Conservation (phyloP, 2,888 invertebrate species). For the Epirrhoe alternata region DNA sequence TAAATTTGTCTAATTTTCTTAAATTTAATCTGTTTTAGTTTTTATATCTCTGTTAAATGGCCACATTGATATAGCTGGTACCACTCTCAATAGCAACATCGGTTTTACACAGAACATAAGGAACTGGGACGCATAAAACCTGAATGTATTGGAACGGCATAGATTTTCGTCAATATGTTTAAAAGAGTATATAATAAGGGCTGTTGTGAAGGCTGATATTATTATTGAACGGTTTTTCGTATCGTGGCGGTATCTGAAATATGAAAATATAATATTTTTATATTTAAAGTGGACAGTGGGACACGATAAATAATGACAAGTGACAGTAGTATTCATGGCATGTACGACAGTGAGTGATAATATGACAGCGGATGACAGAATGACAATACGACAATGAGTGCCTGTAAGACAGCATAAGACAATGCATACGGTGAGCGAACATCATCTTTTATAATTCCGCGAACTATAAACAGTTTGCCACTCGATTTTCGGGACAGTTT, state of each 20-base stretch:
- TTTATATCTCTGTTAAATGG: constrained; percentile 49
- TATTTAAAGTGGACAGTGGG: no score
- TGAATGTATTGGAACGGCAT: constrained; percentile 46
- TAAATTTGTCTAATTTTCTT: no score
- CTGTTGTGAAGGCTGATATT: constrained; percentile 55
- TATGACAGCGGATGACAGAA: neutral
- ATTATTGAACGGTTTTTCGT: constrained; percentile 64
- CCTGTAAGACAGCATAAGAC: no score
- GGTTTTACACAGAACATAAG: constrained; percentile 55
- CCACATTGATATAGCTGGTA: constrained; percentile 62
- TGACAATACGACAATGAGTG: neutral
- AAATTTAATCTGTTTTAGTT: constrained; percentile 42
- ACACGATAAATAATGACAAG: no score
- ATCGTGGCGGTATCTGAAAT: constrained; percentile 73
- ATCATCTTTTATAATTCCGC: no score
- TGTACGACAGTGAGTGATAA: neutral
- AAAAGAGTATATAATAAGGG: constrained; percentile 43
- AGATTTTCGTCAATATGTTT: constrained; percentile 53
- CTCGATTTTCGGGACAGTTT: no score
- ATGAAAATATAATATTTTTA: neutral
- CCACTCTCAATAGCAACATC: constrained; percentile 54
- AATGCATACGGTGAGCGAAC: no score
- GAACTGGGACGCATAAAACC: constrained; percentile 56
- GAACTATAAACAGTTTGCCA: no score
- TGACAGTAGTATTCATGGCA: no score